These are phyloP conservation scores for Vulpes vulpes DNA, from an alignment of 2,113 vertebrate genomes.

Conservation along the genomic window DNA sequence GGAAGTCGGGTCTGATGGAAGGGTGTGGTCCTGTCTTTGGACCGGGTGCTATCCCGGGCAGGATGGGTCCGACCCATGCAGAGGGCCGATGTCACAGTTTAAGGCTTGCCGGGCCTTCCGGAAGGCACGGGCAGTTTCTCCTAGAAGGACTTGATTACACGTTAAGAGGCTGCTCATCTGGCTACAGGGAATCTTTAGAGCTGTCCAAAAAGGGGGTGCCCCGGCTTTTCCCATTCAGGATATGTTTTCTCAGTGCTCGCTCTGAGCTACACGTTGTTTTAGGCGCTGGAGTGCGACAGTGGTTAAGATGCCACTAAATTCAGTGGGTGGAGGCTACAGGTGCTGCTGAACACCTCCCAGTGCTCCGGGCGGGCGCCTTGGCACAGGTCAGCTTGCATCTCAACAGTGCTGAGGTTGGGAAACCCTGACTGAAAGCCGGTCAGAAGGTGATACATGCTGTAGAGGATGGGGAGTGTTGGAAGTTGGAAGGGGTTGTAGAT, in stretches of 20 bases:
- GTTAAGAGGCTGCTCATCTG: neutral
- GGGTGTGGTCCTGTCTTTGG: constrained; percentile 44
- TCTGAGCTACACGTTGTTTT: neutral
- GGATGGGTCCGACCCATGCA: neutral
- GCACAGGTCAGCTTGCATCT: neutral
- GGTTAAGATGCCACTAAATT: neutral
- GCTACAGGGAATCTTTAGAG: neutral
- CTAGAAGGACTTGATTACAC: neutral
- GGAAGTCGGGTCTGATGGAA: neutral
- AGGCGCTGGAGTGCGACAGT: neutral
- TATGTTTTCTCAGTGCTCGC: neutral
- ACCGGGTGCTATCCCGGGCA: neutral
- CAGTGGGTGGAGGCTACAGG: neutral
- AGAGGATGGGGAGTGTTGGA: neutral
- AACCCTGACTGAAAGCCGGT: neutral
- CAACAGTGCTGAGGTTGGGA: neutral
- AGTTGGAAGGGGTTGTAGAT: neutral
- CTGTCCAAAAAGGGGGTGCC: neutral
- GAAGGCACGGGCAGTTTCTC: neutral
- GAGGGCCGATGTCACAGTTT: neutral
- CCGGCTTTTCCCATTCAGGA: neutral
- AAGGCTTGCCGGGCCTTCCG: neutral
- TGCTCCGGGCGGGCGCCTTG: neutral
- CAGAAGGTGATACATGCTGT: neutral
- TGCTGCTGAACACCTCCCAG: neutral